A percentile compares a stretch with the other conserved stretches of the same genome.
Evolutionary conservation across 2,113 vertebrate genomes (phyloP).

Genomic region (Pavo muticus): DNA sequence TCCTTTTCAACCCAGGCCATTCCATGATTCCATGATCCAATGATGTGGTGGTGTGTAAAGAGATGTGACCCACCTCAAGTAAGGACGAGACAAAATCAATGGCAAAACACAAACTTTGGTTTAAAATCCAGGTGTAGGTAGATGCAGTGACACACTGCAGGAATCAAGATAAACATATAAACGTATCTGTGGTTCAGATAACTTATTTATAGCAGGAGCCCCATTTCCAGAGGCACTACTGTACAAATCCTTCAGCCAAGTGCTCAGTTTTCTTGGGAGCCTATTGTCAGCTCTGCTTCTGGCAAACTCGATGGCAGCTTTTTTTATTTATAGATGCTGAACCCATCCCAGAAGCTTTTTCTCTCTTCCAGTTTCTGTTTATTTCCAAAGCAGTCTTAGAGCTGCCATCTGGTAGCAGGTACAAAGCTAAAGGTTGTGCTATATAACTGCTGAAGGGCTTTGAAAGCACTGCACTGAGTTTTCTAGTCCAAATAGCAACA

Average conservation of each 20-base stretch:
- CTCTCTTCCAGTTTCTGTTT: neutral
- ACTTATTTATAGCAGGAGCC: neutral
- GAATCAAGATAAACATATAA: neutral
- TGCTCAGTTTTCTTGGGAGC: neutral
- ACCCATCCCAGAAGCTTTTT: neutral
- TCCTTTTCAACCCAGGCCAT: too few relatives aligned
- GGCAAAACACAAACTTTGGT: neutral
- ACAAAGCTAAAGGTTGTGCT: neutral
- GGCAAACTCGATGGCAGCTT: neutral
- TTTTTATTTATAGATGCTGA: neutral
- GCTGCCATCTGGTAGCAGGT: conserved; percentile 31
- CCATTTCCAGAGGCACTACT: neutral
- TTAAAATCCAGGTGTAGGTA: neutral
- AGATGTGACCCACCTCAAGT: neutral
- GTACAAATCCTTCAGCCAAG: neutral
- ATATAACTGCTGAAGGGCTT: neutral
- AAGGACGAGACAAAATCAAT: neutral
- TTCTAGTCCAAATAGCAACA: neutral
- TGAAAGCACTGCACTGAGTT: neutral
- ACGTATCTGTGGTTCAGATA: neutral
- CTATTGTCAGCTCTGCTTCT: neutral
- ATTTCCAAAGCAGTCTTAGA: neutral
- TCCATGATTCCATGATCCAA: too few relatives aligned
- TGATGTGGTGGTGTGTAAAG: too few relatives aligned
- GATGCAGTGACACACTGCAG: neutral